Evolutionary conservation across 2,797 vertebrate species (phyloP).

Genomic region (Anguilla anguilla): DNA sequence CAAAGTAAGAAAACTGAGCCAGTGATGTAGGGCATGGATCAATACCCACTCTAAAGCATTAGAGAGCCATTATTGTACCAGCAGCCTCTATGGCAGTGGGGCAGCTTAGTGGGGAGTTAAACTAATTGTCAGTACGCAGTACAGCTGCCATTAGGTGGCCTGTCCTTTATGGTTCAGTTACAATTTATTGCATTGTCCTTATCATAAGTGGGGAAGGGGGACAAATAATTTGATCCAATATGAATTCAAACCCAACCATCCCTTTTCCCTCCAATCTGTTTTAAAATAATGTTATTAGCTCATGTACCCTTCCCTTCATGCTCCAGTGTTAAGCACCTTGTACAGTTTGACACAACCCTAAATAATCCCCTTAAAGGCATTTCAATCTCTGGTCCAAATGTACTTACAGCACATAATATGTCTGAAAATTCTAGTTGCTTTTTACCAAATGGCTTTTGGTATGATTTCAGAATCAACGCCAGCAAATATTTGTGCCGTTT

Average conservation of each 20-base stretch:
- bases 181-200: neutral
- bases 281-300: neutral
- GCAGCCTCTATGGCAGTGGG: neutral
- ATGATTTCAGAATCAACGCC: neutral
- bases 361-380: neutral
- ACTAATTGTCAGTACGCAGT: neutral
- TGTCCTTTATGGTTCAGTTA: neutral
- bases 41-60: slow-evolving; percentile 14
- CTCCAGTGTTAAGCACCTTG: neutral
- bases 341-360: neutral
- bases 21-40: neutral
- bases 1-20: neutral
- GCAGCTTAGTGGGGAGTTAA: slow-evolving; percentile 5
- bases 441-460: neutral
- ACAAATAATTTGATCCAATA: neutral
- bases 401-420: neutral
- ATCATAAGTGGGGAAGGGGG: neutral
- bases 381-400: neutral
- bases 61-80: neutral
- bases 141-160: neutral
- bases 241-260: neutral
- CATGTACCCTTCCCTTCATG: neutral
- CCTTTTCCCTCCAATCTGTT: neutral
- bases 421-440: neutral
- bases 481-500: no score